Evolutionary conservation across 1,140 invertebrate species (phyloP).

Genomic region (Brachionus rubens): DNA sequence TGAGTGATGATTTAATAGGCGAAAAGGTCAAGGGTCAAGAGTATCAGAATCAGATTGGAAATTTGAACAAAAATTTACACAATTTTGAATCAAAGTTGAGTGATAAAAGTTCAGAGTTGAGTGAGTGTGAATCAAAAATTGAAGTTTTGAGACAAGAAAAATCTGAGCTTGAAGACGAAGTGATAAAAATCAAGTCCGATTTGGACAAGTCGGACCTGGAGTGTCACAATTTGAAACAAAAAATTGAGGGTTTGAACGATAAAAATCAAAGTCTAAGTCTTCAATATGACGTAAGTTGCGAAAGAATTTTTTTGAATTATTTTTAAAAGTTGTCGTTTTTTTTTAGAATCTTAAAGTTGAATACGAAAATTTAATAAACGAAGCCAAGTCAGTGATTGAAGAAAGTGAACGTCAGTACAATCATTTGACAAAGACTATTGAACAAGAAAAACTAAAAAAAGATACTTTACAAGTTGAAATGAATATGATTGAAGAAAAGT

Average conservation of each 20-base stretch:
- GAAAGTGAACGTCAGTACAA: constrained; percentile 23
- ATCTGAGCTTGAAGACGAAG: background rate
- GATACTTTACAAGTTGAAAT: constrained; percentile 39
- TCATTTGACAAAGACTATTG: background rate
- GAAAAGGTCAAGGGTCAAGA: constrained; percentile 43
- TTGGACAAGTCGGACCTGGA: background rate
- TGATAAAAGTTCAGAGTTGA: background rate
- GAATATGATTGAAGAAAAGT: constrained; percentile 42
- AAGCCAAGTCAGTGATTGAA: background rate
- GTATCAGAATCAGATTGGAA: background rate
- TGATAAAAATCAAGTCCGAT: background rate
- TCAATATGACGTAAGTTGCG: constrained; percentile 26
- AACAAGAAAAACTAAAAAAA: constrained; percentile 22
- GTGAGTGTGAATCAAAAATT: background rate
- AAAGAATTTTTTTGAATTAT: background rate
- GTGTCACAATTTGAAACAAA: background rate
- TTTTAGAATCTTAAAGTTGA: constrained; percentile 40
- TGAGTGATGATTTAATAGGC: constrained; percentile 10
- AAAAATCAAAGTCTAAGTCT: background rate
- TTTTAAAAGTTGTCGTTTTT: background rate
- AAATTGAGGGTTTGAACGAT: constrained; percentile 2
- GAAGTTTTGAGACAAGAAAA: background rate
- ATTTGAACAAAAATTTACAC: background rate
- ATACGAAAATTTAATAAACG: constrained; percentile 44
- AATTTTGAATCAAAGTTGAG: background rate